These are phyloP conservation scores for Argopecten irradians DNA, from an alignment of 1,140 invertebrate species.

Conservation along the genomic window DNA sequence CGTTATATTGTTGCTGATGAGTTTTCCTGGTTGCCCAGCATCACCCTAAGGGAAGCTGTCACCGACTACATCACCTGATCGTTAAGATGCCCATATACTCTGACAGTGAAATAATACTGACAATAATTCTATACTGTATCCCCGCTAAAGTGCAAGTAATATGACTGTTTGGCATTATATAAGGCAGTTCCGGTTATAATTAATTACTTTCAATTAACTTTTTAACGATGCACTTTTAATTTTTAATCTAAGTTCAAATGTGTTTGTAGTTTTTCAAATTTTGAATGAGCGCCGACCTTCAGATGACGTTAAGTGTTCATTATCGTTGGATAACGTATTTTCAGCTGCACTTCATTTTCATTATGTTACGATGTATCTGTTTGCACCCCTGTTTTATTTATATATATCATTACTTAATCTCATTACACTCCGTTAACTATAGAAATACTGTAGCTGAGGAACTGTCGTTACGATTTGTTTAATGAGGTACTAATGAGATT, in stretches of 20 bases:
- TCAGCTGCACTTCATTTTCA: background rate
- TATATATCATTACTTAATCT: conserved; percentile 19
- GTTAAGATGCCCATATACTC: background rate
- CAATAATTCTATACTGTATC: background rate
- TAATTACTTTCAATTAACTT: background rate
- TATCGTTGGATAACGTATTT: background rate
- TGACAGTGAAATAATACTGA: background rate
- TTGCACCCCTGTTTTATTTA: background rate
- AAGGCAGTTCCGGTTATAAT: background rate
- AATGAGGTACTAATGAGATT: background rate
- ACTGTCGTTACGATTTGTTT: background rate
- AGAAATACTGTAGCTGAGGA: background rate
- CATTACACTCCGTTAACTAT: background rate
- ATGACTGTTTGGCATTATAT: background rate
- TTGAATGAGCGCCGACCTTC: background rate
- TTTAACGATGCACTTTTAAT: background rate
- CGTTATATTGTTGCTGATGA: background rate
- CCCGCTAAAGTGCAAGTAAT: background rate
- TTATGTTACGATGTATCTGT: conserved; percentile 8
- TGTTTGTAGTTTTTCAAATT: background rate
- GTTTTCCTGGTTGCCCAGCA: background rate
- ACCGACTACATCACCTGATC: background rate
- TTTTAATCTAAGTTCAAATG: conserved; percentile 23
- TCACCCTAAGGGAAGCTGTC: background rate
- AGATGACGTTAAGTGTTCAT: conserved; percentile 18